A percentile compares a stretch with the other conserved stretches of the same genome.
These are phyloP conservation scores for Megastigmus dorsalis DNA, from an alignment of 2,888 invertebrate genomes.

Conservation along the genomic window DNA sequence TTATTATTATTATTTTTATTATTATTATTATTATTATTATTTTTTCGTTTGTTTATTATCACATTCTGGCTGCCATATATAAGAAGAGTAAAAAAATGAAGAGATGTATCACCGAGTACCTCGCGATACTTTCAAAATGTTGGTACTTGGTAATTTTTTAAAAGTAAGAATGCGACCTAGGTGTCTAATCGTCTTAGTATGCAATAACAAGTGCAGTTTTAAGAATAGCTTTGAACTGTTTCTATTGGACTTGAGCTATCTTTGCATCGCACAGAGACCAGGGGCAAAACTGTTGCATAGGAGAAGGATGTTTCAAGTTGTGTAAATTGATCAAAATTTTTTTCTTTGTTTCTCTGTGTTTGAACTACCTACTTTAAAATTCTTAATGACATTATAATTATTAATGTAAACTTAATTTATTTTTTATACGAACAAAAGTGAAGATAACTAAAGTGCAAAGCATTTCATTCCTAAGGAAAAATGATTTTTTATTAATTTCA, in stretches of 20 bases:
- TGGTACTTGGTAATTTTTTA: conserved; percentile 50
- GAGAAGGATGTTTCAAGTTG: not conserved
- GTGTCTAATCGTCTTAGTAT: conserved; percentile 52
- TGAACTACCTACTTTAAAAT: too few species aligned
- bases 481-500: conserved; percentile 2
- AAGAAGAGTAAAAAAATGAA: conserved; percentile 48
- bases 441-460: conserved; percentile 1
- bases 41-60: conserved; percentile 60
- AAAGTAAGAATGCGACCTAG: conserved; percentile 43
- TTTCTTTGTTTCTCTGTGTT: too few species aligned
- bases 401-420: conserved; percentile 12
- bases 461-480: conserved; percentile 16
- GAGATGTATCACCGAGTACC: conserved; percentile 48
- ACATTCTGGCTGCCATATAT: conserved; percentile 72
- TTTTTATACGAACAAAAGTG: not conserved
- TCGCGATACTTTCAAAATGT: conserved; percentile 33
- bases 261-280: conserved; percentile 18
- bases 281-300: conserved; percentile 26
- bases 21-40: conserved; percentile 44
- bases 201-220: conserved; percentile 52
- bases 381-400: conserved; percentile 13
- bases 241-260: conserved; percentile 14
- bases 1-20: conserved; percentile 50
- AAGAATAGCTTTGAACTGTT: conserved; percentile 46
- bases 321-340: conserved; percentile 7